A percentile compares a stretch with the other conserved stretches of the same genome.
Evolutionary conservation across 2,797 vertebrate species (phyloP).

Genomic region (Hippocampus kuda): DNA sequence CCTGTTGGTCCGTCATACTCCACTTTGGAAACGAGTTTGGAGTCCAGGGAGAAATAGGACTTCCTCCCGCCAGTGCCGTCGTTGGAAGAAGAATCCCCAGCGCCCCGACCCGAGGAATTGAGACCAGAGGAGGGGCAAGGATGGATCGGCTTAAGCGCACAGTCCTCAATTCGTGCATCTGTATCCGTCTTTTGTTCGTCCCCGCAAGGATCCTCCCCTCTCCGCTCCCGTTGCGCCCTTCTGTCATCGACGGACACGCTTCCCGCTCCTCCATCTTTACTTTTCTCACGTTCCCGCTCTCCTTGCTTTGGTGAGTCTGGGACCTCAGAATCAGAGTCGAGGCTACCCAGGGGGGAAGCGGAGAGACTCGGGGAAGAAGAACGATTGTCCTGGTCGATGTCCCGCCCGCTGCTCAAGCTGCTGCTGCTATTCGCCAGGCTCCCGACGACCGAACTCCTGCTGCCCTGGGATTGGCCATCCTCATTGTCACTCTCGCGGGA

Average conservation of each 20-base stretch:
- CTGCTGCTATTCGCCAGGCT: slow-evolving; percentile 93
- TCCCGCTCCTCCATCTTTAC: slow-evolving; percentile 57
- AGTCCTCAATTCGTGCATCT: slow-evolving; percentile 59
- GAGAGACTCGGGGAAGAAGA: slow-evolving; percentile 97
- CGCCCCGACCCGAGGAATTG: slow-evolving; percentile 58
- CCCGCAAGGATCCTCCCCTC: slow-evolving; percentile 57
- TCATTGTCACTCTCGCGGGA: slow-evolving; percentile 76
- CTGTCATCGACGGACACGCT: slow-evolving; percentile 63
- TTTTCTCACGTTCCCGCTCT: slow-evolving; percentile 60
- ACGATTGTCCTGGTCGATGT: slow-evolving; percentile 98
- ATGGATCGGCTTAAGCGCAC: slow-evolving; percentile 63
- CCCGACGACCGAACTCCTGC: slow-evolving; percentile 77
- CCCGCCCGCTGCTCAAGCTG: slow-evolving; percentile 90
- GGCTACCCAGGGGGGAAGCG: slow-evolving; percentile 86
- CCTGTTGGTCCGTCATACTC: slow-evolving; percentile 54
- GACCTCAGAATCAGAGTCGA: slow-evolving; percentile 92
- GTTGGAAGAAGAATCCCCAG: slow-evolving; percentile 55
- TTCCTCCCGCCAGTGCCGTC: slow-evolving; percentile 65
- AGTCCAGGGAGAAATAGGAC: slow-evolving; percentile 69
- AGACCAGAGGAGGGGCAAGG: slow-evolving; percentile 56
- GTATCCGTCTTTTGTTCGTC: slow-evolving; percentile 64
- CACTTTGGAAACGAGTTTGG: slow-evolving; percentile 68
- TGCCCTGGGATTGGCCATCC: slow-evolving; percentile 75
- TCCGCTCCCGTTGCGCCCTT: slow-evolving; percentile 51
- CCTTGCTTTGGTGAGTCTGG: slow-evolving; percentile 72